phyloP scores from a whole-genome alignment of 2,888 invertebrate species.

The Drosophila suboccidentalis region DNA sequence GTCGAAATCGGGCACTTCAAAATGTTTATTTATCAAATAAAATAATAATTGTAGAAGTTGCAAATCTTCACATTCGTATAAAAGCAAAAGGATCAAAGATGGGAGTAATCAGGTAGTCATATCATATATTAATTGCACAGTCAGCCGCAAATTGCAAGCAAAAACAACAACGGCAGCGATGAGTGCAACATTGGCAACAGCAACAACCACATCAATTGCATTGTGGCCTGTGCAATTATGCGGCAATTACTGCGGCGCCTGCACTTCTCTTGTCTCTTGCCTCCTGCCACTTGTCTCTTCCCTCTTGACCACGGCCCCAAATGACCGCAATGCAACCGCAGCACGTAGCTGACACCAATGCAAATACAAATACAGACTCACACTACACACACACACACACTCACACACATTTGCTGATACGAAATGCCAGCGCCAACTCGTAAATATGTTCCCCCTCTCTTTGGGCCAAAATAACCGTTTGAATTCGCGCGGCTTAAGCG shows the following conservation, averaged over 20 bases:
- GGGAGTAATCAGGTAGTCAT: not conserved
- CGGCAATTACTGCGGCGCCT: conserved; percentile 68
- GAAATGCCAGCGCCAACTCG: conserved; percentile 64
- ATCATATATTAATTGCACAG: conserved; percentile 61
- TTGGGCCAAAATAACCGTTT: conserved; percentile 50
- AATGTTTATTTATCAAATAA: not conserved
- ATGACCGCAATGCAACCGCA: conserved; percentile 65
- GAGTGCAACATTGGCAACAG: conserved; percentile 29
- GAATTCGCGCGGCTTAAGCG: conserved; percentile 74
- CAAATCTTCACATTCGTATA: not conserved
- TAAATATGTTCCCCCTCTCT: conserved; percentile 62
- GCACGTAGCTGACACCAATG: conserved; percentile 59
- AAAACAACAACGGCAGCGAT: not conserved
- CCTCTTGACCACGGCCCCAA: conserved; percentile 30
- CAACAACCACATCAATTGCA: conserved; percentile 33
- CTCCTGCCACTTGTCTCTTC: not conserved
- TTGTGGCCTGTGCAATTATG: conserved; percentile 64
- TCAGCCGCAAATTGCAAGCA: conserved; percentile 67
- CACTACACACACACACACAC: conserved; percentile 16
- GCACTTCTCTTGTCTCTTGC: conserved; percentile 5
- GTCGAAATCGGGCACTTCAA: not conserved
- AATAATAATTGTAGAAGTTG: not conserved
- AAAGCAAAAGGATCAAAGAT: not conserved
- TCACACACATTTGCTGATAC: conserved; percentile 8
- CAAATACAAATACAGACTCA: conserved; percentile 37